phyloP scores from a whole-genome alignment of 2,888 invertebrate species.

The Drosophila seclusa region DNA sequence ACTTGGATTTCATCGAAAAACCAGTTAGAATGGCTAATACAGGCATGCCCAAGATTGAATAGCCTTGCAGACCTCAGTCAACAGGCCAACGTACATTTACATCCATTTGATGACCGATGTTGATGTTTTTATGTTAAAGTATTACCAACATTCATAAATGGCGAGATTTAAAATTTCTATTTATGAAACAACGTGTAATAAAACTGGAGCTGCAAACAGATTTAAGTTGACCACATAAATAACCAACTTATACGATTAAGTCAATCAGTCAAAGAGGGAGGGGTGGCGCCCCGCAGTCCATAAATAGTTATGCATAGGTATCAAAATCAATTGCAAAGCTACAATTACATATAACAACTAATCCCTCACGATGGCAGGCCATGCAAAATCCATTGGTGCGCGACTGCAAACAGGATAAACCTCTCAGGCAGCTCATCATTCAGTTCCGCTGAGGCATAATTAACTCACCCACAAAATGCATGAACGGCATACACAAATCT shows the following conservation, averaged over 20 bases:
- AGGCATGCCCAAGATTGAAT: not conserved
- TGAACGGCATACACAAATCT: constrained; percentile 5
- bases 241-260: not conserved
- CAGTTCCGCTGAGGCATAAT: constrained; percentile 58
- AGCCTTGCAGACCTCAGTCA: not conserved
- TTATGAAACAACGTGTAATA: not conserved
- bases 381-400: constrained; percentile 5
- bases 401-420: constrained; percentile 38
- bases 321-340: constrained; percentile 25
- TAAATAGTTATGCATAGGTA: not conserved
- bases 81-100: fast-evolving
- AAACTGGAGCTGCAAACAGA: not conserved
- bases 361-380: constrained; percentile 5
- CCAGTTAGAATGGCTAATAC: not conserved
- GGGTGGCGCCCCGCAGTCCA: not conserved
- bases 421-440: constrained; percentile 63
- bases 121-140: too few species aligned
- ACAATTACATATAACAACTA: constrained; percentile 36
- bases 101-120: not conserved
- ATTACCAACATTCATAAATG: too few species aligned
- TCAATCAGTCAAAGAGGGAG: not conserved
- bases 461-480: constrained; percentile 43
- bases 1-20: not conserved
- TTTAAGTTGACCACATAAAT: not conserved
- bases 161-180: too few species aligned